A percentile compares a stretch with the other conserved stretches of the same genome.
phyloP scores from a whole-genome alignment of 2,113 vertebrate species.

The Sus scrofa region DNA sequence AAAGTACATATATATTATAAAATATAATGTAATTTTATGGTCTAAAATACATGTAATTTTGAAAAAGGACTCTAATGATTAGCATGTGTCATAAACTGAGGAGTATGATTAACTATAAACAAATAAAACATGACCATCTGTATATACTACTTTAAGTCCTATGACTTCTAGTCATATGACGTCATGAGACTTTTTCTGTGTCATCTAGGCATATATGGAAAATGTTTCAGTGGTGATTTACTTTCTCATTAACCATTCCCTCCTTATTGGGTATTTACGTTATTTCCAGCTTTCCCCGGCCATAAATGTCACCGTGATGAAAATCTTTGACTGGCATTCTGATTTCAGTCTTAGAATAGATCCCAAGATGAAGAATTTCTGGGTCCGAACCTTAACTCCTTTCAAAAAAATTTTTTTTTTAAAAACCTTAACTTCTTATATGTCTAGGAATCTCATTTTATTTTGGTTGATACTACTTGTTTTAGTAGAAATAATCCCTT shows the following conservation, averaged over 20 bases:
- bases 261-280: conserved; percentile 38
- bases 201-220: background rate
- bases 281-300: conserved; percentile 38
- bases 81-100: background rate
- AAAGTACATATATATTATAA: background rate
- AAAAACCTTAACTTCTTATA: background rate
- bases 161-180: background rate
- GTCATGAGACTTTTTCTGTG: background rate
- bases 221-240: conserved; percentile 15
- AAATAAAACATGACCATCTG: background rate
- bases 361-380: background rate
- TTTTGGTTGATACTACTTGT: background rate
- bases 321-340: background rate
- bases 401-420: background rate
- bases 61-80: background rate
- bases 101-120: background rate
- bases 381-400: conserved; percentile 17
- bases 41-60: background rate
- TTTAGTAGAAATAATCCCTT: conserved; percentile 33
- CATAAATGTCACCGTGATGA: background rate
- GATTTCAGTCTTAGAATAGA: background rate
- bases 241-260: background rate
- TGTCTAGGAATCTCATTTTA: background rate
- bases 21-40: background rate
- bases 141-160: background rate